These are phyloP conservation scores for Hylaea fasciaria DNA, from an alignment of 2,888 invertebrate species.

Conservation along the genomic window DNA sequence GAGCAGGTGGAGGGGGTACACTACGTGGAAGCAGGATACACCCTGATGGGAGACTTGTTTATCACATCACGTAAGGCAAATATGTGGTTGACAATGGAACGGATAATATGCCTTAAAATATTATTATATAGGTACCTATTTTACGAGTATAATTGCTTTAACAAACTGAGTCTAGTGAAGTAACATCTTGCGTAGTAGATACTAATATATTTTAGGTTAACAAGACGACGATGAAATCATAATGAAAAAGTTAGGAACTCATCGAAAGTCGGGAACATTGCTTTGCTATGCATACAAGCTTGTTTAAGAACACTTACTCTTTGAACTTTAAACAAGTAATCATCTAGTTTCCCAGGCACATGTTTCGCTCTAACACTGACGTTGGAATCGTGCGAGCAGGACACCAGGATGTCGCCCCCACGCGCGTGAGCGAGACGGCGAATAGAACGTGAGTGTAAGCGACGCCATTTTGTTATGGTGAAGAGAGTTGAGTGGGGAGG, in stretches of 20 bases:
- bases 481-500: slow-evolving; percentile 79
- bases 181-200: too few relatives aligned
- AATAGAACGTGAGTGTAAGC: slow-evolving; percentile 79
- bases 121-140: too few relatives aligned
- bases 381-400: slow-evolving; percentile 84
- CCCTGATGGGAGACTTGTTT: slow-evolving; percentile 70
- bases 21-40: slow-evolving; percentile 83
- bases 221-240: too few relatives aligned
- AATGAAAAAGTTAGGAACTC: too few relatives aligned
- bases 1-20: slow-evolving; percentile 74
- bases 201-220: too few relatives aligned
- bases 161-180: too few relatives aligned
- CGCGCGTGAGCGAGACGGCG: slow-evolving; percentile 75
- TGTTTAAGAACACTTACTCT: slow-evolving; percentile 79
- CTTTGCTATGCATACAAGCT: too few relatives aligned
- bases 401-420: slow-evolving; percentile 76
- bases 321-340: slow-evolving; percentile 82
- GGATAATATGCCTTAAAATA: not conserved
- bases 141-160: too few relatives aligned
- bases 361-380: slow-evolving; percentile 80
- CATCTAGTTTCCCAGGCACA: slow-evolving; percentile 75
- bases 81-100: too few relatives aligned
- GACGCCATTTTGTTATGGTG: slow-evolving; percentile 67
- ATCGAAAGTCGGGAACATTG: too few relatives aligned
- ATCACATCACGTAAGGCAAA: not conserved